Conservation (phyloP, 2,113 vertebrate species). For the Buteo buteo region DNA sequence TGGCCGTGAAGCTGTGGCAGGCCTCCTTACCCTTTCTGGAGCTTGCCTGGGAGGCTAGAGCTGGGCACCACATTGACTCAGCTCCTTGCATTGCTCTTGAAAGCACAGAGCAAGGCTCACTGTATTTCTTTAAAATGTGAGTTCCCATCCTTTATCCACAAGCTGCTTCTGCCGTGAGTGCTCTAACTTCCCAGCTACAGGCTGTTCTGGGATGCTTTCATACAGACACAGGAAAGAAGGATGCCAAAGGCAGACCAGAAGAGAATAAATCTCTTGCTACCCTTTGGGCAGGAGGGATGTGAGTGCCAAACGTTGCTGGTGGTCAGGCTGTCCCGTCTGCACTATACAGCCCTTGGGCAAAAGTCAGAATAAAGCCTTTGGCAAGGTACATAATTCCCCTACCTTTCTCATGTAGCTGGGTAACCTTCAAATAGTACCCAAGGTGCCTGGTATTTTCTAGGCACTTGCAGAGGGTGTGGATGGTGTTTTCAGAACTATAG, state of each 20-base stretch:
- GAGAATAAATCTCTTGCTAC: neutral
- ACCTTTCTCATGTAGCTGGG: neutral
- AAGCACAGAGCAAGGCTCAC: neutral
- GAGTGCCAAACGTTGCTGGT: accelerated
- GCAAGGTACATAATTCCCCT: neutral
- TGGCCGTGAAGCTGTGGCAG: neutral
- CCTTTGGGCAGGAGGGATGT: neutral
- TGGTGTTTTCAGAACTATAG: neutral
- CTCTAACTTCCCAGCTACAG: neutral
- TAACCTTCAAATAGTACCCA: neutral
- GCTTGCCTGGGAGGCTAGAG: neutral
- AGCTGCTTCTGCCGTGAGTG: neutral
- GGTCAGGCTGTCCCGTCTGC: neutral
- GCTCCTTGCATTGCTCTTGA: neutral
- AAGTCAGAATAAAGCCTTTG: neutral
- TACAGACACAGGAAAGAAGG: neutral
- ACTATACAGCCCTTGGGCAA: neutral
- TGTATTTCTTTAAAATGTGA: neutral
- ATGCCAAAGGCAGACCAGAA: neutral
- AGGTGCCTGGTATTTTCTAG: neutral
- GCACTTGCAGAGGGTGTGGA: neutral
- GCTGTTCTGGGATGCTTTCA: neutral
- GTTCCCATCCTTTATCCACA: neutral
- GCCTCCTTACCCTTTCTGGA: neutral
- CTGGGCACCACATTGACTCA: neutral